Base-by-base conservation (phyloP, 2,888 invertebrate genomes). In the Agrotis segetum region DNA sequence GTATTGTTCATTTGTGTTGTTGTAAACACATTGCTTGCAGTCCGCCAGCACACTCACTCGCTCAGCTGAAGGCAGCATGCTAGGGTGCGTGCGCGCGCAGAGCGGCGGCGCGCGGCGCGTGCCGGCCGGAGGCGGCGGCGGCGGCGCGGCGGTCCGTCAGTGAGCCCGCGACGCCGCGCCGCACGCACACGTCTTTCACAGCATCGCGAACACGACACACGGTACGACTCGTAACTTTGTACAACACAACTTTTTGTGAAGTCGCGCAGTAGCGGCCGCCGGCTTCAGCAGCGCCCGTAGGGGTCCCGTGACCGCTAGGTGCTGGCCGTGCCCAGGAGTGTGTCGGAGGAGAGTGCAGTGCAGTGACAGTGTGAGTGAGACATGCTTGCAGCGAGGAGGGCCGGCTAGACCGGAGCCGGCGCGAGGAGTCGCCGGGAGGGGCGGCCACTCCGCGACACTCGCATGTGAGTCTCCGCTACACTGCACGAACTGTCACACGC, bases 311-410 rank as follows among this genome's bases (percentile, higher is more conserved):
- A 24, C 13, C 44, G 49, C 21, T 40, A 16, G 13, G 29, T 50
- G 74, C 13, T 16, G 9, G 34, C 24, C 21, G 11, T 19, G 34
- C 16, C 13, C 13, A 29, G n/a, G n/a, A 29, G 14, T 5, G 75
- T 19, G 67, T 13, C 14, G 19, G 66, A 7, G 75, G 59, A 19
- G 67, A 24, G 75, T 55, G 71, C 53, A 53, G 71, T 71, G 76
- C 34, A 55, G 76, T 70, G 74, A 29, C 64, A 75, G 71, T 71
- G 76, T 67, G 53, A 49, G 71, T 76, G 24, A 44, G 29, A 46
- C 14, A 69, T 59, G 47, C 3, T 14, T 19, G 40, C 4, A 5
- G 21, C 44, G 3, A 46, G 63, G 9, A 52, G 13, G 3, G 7
- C 44, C 47, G 53, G 53, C 76, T 67, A 19, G 3, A 34, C 34